phyloP scores from a whole-genome alignment of 2,113 vertebrate genomes.

The Cranoglanis bouderius region DNA sequence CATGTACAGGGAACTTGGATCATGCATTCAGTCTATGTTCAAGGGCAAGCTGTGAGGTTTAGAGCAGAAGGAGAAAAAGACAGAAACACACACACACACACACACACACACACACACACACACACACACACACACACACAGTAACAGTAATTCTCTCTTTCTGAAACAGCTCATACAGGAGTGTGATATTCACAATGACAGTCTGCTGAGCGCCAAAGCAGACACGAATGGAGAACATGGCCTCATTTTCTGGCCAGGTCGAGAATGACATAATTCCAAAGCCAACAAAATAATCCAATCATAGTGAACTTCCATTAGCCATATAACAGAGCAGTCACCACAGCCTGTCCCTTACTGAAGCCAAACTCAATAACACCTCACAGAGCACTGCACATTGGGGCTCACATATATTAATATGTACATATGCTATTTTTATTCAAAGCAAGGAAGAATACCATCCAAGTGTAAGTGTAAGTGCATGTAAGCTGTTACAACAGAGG shows the following conservation, averaged over 20 bases:
- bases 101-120: slow-evolving; percentile 1
- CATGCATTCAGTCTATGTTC: slow-evolving; percentile 23
- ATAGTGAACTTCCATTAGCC: slow-evolving; percentile 23
- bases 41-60: slow-evolving; percentile 32
- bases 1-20: slow-evolving; percentile 17
- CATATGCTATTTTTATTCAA: not conserved
- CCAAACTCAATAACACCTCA: slow-evolving; percentile 30
- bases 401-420: not conserved
- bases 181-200: slow-evolving; percentile 41
- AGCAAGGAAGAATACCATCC: not conserved
- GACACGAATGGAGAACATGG: slow-evolving; percentile 38
- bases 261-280: slow-evolving; percentile 32
- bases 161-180: slow-evolving; percentile 16
- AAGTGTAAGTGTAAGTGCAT: not conserved
- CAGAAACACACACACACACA: not conserved
- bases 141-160: slow-evolving; percentile 33
- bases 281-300: slow-evolving; percentile 39
- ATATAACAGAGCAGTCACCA: slow-evolving; percentile 25
- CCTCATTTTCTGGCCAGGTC: slow-evolving; percentile 42
- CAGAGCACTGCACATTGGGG: not conserved
- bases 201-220: slow-evolving; percentile 25
- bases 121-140: slow-evolving; percentile 13
- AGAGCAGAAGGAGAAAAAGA: slow-evolving; percentile 13
- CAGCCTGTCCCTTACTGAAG: slow-evolving; percentile 13
- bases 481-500: not conserved